Evolutionary conservation across 2,113 vertebrate species (phyloP).

Genomic region (Bubo bubo): DNA sequence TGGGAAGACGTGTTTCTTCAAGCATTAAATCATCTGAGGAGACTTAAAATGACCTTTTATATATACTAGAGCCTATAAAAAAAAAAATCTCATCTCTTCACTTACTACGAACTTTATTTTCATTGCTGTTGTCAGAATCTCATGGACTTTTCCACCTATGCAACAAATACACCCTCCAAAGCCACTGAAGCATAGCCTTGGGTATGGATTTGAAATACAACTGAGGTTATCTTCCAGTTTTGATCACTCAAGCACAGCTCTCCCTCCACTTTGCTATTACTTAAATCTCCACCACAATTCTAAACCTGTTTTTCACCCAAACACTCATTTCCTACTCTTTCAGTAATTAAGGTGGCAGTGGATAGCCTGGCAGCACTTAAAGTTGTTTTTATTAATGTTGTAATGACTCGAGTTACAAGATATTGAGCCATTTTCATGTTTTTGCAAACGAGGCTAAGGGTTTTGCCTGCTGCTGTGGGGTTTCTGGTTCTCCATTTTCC

Average conservation of each 20-base stretch:
- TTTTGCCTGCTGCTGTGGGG: not conserved
- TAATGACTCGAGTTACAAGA: not conserved
- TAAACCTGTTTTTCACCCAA: slow-evolving; percentile 30
- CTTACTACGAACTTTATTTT: not conserved
- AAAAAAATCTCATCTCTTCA: not conserved
- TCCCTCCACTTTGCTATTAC: not conserved
- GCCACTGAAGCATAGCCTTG: not conserved
- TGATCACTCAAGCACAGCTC: not conserved
- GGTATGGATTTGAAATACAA: not conserved
- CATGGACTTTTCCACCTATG: not conserved
- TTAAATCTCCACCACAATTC: not conserved
- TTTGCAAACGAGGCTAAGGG: not conserved
- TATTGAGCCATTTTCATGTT: not conserved
- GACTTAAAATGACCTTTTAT: not conserved
- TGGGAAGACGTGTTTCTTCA: not conserved
- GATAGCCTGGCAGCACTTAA: not conserved
- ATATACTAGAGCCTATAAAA: not conserved
- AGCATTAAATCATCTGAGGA: not conserved
- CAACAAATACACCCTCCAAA: not conserved
- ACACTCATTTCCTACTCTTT: not conserved
- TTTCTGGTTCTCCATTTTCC: not conserved
- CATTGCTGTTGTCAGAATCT: not conserved
- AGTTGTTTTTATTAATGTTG: slow-evolving; percentile 30
- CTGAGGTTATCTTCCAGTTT: not conserved
- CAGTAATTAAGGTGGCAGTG: slow-evolving; percentile 3